Evolutionary conservation across 1,140 invertebrate species (phyloP).

Genomic region (Drosophila tani): DNA sequence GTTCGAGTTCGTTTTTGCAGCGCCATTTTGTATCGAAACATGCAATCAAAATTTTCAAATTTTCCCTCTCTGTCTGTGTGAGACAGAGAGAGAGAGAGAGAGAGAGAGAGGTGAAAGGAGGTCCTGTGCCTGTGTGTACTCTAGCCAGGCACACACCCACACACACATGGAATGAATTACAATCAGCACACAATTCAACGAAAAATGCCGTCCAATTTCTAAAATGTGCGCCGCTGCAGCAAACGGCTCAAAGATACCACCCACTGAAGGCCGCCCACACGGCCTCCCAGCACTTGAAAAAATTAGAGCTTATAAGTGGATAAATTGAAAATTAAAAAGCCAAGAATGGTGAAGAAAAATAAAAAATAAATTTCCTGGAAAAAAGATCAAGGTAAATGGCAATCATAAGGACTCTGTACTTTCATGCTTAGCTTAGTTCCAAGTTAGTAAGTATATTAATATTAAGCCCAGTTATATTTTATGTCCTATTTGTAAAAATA

Average conservation of each 20-base stretch:
- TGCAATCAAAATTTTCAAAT: constrained; percentile 84
- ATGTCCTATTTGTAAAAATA: too few relatives aligned
- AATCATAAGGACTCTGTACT: too few relatives aligned
- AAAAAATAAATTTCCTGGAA: neutral
- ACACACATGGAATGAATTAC: constrained; percentile 79
- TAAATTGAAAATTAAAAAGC: neutral
- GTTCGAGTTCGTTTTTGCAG: constrained; percentile 68
- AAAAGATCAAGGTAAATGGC: neutral
- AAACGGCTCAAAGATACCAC: constrained; percentile 20
- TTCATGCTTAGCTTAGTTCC: neutral
- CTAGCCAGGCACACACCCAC: constrained; percentile 54
- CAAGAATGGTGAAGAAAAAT: neutral
- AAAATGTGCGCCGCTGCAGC: constrained; percentile 67
- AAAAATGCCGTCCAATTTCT: constrained; percentile 83
- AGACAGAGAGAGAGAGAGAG: constrained; percentile 2
- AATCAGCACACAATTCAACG: constrained; percentile 83
- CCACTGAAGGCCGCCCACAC: constrained; percentile 9
- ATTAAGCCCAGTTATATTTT: too few relatives aligned
- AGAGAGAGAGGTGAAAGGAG: neutral
- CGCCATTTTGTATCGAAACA: constrained; percentile 84
- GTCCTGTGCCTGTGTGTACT: constrained; percentile 44
- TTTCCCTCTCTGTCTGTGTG: constrained; percentile 64
- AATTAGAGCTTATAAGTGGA: neutral
- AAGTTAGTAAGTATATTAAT: too few relatives aligned
- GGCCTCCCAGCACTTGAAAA: neutral